Conservation (phyloP, 1,140 invertebrate genomes). For the Drosophila sechellia region DNA sequence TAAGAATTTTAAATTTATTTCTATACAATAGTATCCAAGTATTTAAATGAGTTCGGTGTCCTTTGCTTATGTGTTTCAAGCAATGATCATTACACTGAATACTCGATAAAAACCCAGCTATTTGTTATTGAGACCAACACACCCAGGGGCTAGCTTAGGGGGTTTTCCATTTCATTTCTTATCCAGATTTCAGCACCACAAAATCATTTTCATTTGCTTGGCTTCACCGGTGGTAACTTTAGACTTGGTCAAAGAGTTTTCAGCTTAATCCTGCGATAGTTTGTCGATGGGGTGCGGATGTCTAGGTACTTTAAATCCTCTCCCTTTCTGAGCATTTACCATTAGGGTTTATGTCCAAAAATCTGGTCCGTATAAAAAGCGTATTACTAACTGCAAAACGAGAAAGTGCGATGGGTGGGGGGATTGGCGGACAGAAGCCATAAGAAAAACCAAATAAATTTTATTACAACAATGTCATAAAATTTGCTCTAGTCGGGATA, state of each 20-base stretch:
- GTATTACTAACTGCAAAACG: conserved; percentile 53
- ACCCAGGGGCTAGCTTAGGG: not conserved
- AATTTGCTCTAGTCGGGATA: conserved; percentile 35
- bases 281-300: conserved; percentile 5
- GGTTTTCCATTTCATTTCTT: conserved; percentile 29
- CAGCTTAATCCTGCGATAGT: conserved; percentile 21
- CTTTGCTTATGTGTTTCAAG: not conserved
- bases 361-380: conserved; percentile 64
- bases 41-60: not conserved
- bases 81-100: not conserved
- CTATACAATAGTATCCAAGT: too few species aligned
- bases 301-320: conserved; percentile 12
- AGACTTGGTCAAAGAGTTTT: conserved; percentile 39
- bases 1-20: conserved; percentile 3
- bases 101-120: not conserved
- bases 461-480: conserved; percentile 79
- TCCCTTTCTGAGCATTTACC: conserved; percentile 44
- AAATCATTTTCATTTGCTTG: conserved; percentile 42
- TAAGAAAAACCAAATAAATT: conserved; percentile 75
- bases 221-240: conserved; percentile 34
- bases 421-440: conserved; percentile 47
- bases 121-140: not conserved
- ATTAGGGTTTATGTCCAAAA: conserved; percentile 71
- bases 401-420: not conserved
- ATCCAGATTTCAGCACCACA: conserved; percentile 19